A percentile compares a stretch with the other conserved stretches of the same genome.
Evolutionary conservation across 2,888 invertebrate genomes (phyloP).

Genomic region (Listrodromus nycthemerus): DNA sequence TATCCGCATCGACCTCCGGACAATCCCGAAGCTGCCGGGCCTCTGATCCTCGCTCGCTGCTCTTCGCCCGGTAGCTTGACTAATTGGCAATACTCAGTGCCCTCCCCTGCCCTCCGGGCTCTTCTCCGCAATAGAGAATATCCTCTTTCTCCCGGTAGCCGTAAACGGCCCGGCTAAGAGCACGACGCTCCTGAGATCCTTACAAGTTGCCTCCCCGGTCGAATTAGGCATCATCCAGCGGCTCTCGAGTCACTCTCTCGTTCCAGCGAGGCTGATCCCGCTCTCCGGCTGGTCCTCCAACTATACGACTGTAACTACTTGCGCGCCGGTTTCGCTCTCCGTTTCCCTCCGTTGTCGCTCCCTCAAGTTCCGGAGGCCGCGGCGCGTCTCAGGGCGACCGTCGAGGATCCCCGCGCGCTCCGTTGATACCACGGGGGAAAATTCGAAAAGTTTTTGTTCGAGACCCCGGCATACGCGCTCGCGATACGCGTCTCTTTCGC

Average conservation of each 20-base stretch:
- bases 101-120: no score
- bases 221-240: conserved; percentile 59
- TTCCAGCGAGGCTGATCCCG: not conserved
- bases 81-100: conserved; percentile 77
- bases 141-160: conserved; percentile 61
- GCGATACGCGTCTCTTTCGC: conserved; percentile 1
- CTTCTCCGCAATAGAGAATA: conserved; percentile 29
- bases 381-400: not conserved
- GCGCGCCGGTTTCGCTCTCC: conserved; percentile 13
- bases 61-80: conserved; percentile 66
- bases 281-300: conserved; percentile 11
- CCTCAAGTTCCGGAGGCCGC: conserved; percentile 37
- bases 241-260: conserved; percentile 28
- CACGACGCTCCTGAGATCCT: conserved; percentile 13
- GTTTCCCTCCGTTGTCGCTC: conserved; percentile 22
- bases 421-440: conserved; percentile 13
- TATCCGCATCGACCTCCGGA: conserved; percentile 50
- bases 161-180: conserved; percentile 72
- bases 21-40: conserved; percentile 29
- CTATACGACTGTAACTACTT: conserved; percentile 31
- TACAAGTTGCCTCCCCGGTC: conserved; percentile 40
- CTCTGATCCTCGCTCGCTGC: conserved; percentile 31
- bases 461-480: conserved; percentile 10
- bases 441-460: conserved; percentile 45
- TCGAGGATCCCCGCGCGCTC: not conserved